Evolutionary conservation across 2,888 invertebrate species (phyloP), one percentile per base, ranked within the genome.

Genomic region (Andrena bicolor): DNA sequence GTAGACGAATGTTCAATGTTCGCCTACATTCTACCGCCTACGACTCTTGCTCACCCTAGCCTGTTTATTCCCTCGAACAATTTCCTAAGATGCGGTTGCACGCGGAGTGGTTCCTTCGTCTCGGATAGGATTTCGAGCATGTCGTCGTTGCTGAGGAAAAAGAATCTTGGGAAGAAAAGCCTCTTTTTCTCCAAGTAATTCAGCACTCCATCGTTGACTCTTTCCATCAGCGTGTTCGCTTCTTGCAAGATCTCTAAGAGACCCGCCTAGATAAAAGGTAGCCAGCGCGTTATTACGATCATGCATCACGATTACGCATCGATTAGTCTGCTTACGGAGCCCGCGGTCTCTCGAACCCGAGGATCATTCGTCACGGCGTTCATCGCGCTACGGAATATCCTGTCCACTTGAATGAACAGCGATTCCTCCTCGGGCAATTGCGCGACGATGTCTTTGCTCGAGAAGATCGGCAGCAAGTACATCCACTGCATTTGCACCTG

Each of bases 91-190:
- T 98, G 97, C 0, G 97, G 97, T 93, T 98, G 97, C 2, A 98
- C 97, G 88, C 97, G 95, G 7, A 96, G 94, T 0, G 98, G 98
- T 92, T 98, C 97, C 94, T 97, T 97, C 1, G 98, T 98, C 95
- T 98, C 98, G 0, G 98, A 98, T 82, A 98, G 95, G 89, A 98
- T 98, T 94, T 98, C 98, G 88, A 98, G 94, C 96, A 98, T 96
- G 94, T 98, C 98, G 90, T 98, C 97, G 92, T 98, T 98, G 6
- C 98, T 98, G 78, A 98, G 94, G 92, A 98, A 98, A 95, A 98
- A 98, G 92, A 98, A 98, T 92, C 98, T 95, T 56, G 98, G 96
- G 92, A 98, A 98, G 93, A 95, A 97, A 10, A 98, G 94, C 85
- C 98, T 94, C 93, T 98, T 98, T 94, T 96, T 97, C 94, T 98